These are phyloP conservation scores for Hirudo medicinalis DNA, from an alignment of 1,140 invertebrate genomes.

Conservation along the genomic window DNA sequence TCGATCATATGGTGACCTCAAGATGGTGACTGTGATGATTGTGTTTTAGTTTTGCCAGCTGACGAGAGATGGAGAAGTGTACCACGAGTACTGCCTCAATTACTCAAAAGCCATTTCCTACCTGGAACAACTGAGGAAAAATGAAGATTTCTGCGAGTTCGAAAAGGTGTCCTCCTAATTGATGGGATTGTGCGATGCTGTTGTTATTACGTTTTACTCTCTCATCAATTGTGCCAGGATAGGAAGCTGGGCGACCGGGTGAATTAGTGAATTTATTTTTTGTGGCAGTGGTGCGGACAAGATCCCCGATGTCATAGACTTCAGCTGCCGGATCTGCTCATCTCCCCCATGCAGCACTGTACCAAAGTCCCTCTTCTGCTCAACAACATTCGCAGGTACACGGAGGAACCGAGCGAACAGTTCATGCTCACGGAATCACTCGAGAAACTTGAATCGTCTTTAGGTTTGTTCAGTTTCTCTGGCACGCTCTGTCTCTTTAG, in stretches of 20 bases:
- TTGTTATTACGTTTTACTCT: slow-evolving; percentile 21
- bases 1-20: not conserved
- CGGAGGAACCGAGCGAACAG: slow-evolving; percentile 46
- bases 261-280: slow-evolving; percentile 13
- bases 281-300: slow-evolving; percentile 47
- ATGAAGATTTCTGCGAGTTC: slow-evolving; percentile 51
- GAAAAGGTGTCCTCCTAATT: slow-evolving; percentile 45
- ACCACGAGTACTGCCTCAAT: slow-evolving; percentile 51
- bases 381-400: slow-evolving; percentile 49
- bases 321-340: slow-evolving; percentile 53
- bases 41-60: slow-evolving; percentile 35
- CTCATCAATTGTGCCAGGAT: not conserved
- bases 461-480: slow-evolving; percentile 44
- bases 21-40: not conserved
- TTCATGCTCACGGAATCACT: slow-evolving; percentile 48
- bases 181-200: slow-evolving; percentile 22
- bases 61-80: slow-evolving; percentile 43
- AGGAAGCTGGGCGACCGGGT: slow-evolving; percentile 19
- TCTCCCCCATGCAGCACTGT: slow-evolving; percentile 56
- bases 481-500: no score
- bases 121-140: slow-evolving; percentile 47
- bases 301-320: slow-evolving; percentile 54
- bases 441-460: slow-evolving; percentile 51
- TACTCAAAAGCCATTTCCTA: slow-evolving; percentile 53
- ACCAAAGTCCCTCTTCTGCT: slow-evolving; percentile 56